phyloP scores from a whole-genome alignment of 2,888 invertebrate species.

The Zygogramma bicolorata region DNA sequence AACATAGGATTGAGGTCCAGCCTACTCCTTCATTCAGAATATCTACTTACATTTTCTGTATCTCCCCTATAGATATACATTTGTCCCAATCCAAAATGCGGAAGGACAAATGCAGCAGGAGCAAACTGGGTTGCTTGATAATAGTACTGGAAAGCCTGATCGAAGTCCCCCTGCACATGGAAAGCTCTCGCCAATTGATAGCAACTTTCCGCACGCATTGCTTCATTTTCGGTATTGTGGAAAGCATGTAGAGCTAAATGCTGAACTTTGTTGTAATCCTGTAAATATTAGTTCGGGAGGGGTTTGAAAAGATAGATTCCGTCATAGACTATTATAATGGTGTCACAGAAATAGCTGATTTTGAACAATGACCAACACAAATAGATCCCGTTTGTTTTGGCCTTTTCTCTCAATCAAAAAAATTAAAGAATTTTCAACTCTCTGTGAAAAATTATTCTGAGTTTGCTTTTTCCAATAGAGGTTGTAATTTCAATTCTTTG shows the following conservation, averaged over 20 bases:
- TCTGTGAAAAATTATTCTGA: no score
- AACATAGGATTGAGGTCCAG: no score
- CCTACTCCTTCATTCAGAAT: not conserved
- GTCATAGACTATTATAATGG: no score
- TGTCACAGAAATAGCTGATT: no score
- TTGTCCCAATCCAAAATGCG: constrained; percentile 98
- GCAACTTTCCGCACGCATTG: constrained; percentile 98
- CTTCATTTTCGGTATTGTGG: constrained; percentile 98
- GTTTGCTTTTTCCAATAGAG: no score
- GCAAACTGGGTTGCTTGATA: constrained; percentile 99
- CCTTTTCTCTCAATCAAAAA: no score
- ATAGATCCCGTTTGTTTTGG: no score
- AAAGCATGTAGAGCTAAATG: constrained; percentile 97
- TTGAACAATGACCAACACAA: no score
- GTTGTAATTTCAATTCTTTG: no score
- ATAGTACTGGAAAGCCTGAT: constrained; percentile 98
- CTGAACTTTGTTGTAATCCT: constrained; percentile 94
- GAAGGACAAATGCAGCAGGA: constrained; percentile 92
- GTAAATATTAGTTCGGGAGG: not conserved
- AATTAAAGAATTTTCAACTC: no score
- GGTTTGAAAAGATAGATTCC: no score
- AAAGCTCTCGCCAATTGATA: constrained; percentile 96
- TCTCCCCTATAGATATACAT: constrained; percentile 99
- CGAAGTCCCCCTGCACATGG: constrained; percentile 94
- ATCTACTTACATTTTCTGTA: constrained; percentile 78